These are phyloP conservation scores for Limnothrissa miodon DNA, from an alignment of 2,113 vertebrate species.

Conservation along the genomic window DNA sequence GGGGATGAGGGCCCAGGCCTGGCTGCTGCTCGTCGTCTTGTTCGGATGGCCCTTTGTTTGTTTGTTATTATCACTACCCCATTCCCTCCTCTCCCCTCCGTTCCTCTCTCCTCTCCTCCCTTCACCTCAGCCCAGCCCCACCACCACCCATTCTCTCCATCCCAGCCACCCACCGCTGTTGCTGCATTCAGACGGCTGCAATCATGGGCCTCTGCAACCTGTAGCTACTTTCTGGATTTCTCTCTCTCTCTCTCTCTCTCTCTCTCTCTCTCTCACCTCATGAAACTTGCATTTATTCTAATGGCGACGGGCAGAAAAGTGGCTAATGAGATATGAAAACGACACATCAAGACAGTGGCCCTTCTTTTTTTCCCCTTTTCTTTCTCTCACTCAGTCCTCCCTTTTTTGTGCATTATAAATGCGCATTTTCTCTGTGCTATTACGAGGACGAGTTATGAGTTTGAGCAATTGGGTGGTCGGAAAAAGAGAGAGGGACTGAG, in stretches of 20 bases:
- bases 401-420: conserved; percentile 47
- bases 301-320: conserved; percentile 20
- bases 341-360: conserved; percentile 30
- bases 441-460: background rate
- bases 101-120: too few relatives aligned
- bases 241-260: conserved; percentile 12
- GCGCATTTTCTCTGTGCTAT: conserved; percentile 40
- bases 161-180: background rate
- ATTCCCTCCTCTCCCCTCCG: too few relatives aligned
- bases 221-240: background rate
- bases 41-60: conserved; percentile 38
- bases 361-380: background rate
- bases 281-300: conserved; percentile 21
- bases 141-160: background rate
- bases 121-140: background rate
- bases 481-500: background rate
- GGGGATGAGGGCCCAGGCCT: background rate
- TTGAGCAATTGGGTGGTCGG: conserved; percentile 36
- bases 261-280: conserved; percentile 16
- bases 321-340: conserved; percentile 52
- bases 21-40: background rate
- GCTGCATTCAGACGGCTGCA: conserved; percentile 32
- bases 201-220: conserved; percentile 46
- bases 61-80: conserved; percentile 46
- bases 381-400: background rate